Evolutionary conservation across 2,797 vertebrate genomes (phyloP).

Genomic region (Notamacropus eugenii): DNA sequence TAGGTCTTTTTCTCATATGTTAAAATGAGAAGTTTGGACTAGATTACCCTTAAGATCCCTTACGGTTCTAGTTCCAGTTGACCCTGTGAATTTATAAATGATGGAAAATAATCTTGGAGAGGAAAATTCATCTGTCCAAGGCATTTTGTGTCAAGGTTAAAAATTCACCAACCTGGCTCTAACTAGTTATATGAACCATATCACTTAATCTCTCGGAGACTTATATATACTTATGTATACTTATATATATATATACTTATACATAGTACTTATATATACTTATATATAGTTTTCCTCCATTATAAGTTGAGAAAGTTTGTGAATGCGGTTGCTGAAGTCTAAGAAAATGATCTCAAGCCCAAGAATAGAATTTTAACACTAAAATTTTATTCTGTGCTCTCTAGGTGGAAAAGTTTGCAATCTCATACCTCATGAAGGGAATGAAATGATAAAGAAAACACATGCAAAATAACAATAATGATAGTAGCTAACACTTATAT

Average conservation of each 20-base stretch:
- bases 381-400: not conserved
- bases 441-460: not conserved
- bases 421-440: not conserved
- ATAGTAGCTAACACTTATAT: not conserved
- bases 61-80: not conserved
- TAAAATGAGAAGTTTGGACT: not conserved
- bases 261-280: too few species aligned
- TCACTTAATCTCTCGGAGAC: not conserved
- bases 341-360: not conserved
- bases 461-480: not conserved
- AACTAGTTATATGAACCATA: not conserved
- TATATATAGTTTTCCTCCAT: not conserved
- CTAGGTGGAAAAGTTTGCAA: constrained; percentile 12
- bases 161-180: not conserved
- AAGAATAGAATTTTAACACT: not conserved
- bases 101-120: not conserved
- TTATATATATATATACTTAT: too few species aligned
- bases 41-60: not conserved
- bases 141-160: not conserved
- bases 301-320: not conserved
- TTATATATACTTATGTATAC: not conserved
- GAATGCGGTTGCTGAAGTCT: not conserved
- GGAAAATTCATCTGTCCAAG: not conserved
- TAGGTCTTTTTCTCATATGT: not conserved
- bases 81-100: not conserved